Conservation (phyloP, 2,888 invertebrate genomes). For the Ectropis crepuscularia region DNA sequence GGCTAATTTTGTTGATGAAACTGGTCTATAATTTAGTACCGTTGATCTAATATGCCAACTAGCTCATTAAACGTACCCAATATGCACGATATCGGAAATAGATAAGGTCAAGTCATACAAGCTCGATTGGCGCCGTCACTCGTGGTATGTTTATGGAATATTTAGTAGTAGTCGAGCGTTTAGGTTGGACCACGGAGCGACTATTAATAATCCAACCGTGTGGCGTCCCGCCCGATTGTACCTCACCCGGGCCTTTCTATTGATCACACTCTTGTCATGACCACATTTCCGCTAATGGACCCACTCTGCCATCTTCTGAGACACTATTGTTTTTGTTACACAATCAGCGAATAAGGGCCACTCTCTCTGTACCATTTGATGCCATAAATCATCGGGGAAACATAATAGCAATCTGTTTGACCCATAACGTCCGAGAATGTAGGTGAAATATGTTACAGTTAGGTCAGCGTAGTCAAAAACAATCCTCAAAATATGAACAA, state of each 20-base stretch:
- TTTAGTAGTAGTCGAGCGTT: constrained; percentile 60
- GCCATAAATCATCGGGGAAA: constrained; percentile 48
- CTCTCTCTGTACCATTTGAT: constrained; percentile 54
- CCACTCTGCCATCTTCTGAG: constrained; percentile 59
- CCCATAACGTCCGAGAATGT: constrained; percentile 32
- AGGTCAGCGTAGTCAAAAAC: constrained; percentile 19
- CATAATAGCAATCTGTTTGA: constrained; percentile 42
- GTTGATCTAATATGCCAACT: neutral
- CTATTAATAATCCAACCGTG: constrained; percentile 70
- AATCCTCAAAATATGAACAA: constrained; percentile 23
- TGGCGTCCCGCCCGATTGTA: constrained; percentile 60
- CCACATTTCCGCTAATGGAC: constrained; percentile 77
- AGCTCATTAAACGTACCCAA: constrained; percentile 8
- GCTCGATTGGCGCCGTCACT: constrained; percentile 44
- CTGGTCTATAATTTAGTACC: neutral
- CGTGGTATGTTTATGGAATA: constrained; percentile 58
- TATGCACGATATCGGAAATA: constrained; percentile 24
- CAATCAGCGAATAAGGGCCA: constrained; percentile 59
- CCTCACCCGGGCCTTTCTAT: constrained; percentile 63
- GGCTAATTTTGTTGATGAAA: too few relatives aligned
- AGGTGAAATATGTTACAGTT: constrained; percentile 38
- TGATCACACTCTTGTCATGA: constrained; percentile 77
- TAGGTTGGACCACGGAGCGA: constrained; percentile 59
- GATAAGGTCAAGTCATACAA: constrained; percentile 23
- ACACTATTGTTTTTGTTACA: constrained; percentile 71